Evolutionary conservation across 2,888 invertebrate genomes (phyloP).

Genomic region (Parthenolecanium corni): DNA sequence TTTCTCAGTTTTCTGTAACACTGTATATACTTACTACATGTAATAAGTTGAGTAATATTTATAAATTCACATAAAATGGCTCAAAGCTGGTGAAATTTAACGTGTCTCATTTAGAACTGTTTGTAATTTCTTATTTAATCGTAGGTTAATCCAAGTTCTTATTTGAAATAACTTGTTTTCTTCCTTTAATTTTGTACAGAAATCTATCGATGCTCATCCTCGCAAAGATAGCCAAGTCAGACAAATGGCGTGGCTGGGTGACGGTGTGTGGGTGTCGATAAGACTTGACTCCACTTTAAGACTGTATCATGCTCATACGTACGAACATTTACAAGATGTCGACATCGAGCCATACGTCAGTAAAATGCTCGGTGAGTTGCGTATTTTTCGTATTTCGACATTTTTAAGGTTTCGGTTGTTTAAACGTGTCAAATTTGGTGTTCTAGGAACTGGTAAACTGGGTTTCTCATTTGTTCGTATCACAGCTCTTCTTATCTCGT

Average conservation of each 20-base stretch:
- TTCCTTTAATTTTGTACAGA: conserved; percentile 40
- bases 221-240: conserved; percentile 92
- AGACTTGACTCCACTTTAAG: conserved; percentile 91
- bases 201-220: conserved; percentile 89
- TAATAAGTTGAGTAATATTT: too few relatives aligned
- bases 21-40: neutral
- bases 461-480: conserved; percentile 94
- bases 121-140: too few relatives aligned
- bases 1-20: too few relatives aligned
- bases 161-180: too few relatives aligned
- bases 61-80: too few relatives aligned
- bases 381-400: neutral
- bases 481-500: conserved; percentile 86
- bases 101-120: too few relatives aligned
- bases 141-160: too few relatives aligned
- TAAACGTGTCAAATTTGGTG: neutral
- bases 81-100: too few relatives aligned
- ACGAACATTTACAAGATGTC: conserved; percentile 90
- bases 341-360: conserved; percentile 98
- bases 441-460: conserved; percentile 76
- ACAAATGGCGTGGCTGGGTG: conserved; percentile 90
- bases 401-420: too few relatives aligned
- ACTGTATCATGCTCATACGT: conserved; percentile 92
- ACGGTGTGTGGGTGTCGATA: conserved; percentile 99
- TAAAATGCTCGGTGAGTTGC: conserved; percentile 73